These are phyloP conservation scores for Poeciliopsis occidentalis DNA, from an alignment of 2,113 vertebrate genomes.

Conservation along the genomic window DNA sequence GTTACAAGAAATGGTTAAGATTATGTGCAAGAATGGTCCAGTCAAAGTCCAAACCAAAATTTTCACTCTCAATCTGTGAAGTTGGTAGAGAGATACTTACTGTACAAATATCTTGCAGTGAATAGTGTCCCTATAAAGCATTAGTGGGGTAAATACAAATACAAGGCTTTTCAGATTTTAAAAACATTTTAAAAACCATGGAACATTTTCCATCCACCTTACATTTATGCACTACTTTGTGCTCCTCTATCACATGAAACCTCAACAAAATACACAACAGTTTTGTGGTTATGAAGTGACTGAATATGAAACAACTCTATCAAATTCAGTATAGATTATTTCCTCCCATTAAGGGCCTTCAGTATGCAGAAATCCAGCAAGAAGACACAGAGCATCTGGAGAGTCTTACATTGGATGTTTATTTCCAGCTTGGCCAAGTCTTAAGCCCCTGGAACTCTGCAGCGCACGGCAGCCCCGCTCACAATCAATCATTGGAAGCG, in stretches of 20 bases:
- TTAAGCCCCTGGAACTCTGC: conserved; percentile 74
- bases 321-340: conserved; percentile 42
- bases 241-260: not conserved
- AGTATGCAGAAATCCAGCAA: conserved; percentile 59
- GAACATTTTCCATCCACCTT: not conserved
- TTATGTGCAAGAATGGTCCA: too few species aligned
- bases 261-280: not conserved
- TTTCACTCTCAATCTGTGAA: too few species aligned
- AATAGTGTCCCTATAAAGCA: too few species aligned
- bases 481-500: conserved; percentile 59
- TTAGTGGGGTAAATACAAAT: too few species aligned
- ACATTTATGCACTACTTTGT: not conserved
- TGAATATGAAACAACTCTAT: not conserved
- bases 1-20: too few species aligned
- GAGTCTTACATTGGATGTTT: conserved; percentile 78
- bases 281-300: not conserved
- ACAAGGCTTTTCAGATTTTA: too few species aligned
- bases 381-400: conserved; percentile 74
- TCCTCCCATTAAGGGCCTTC: conserved; percentile 69
- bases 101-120: too few species aligned
- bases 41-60: too few species aligned
- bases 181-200: too few species aligned
- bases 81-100: too few species aligned
- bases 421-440: conserved; percentile 63
- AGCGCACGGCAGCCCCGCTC: conserved; percentile 59